Conservation (phyloP, 2,797 vertebrate genomes). For the Linurgus olivaceus region DNA sequence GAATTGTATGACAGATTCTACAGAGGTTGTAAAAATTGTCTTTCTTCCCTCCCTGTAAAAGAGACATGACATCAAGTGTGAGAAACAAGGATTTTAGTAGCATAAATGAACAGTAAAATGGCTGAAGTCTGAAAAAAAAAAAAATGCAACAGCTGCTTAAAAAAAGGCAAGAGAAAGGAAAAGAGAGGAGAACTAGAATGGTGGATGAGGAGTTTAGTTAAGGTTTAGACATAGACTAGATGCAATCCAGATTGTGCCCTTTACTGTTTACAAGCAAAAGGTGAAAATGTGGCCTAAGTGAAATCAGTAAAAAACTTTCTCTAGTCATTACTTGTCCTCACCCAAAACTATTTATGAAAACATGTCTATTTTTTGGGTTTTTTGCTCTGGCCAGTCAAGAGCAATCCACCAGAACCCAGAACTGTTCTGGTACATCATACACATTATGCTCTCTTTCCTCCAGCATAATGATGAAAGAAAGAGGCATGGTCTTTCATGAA, state of each 20-base stretch:
- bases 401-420: not conserved
- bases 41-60: not conserved
- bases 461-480: not conserved
- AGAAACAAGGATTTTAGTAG: not conserved
- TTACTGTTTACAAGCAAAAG: not conserved
- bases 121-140: not conserved
- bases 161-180: not conserved
- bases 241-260: not conserved
- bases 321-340: not conserved
- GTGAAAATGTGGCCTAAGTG: not conserved
- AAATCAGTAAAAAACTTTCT: not conserved
- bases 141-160: not conserved
- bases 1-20: not conserved
- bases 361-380: fast-evolving
- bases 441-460: not conserved
- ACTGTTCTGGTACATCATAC: not conserved
- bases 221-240: not conserved
- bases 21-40: not conserved
- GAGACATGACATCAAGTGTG: not conserved
- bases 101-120: not conserved
- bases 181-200: not conserved
- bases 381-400: not conserved
- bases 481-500: not conserved
- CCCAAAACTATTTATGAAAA: not conserved
- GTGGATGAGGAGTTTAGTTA: not conserved